A percentile compares a stretch with the other conserved stretches of the same genome.
Conservation (phyloP, 1,140 invertebrate genomes). For the Hirudo medicinalis region DNA sequence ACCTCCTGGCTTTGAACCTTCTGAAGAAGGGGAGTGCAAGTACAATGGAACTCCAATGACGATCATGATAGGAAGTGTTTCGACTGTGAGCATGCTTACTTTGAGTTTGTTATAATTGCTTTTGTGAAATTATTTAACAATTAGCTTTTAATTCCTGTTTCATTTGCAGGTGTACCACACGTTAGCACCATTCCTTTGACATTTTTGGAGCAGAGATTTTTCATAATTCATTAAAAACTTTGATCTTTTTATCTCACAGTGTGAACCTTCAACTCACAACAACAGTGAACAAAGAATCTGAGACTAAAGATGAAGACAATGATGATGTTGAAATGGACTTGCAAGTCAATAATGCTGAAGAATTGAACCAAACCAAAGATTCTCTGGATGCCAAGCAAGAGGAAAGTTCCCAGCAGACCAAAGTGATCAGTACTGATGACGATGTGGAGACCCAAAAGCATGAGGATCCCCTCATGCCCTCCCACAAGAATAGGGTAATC, state of each 20-base stretch:
- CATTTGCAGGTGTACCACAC: slow-evolving; percentile 27
- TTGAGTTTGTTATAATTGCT: slow-evolving; percentile 5
- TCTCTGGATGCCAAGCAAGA: no score
- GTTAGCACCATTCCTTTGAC: slow-evolving; percentile 23
- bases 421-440: no score
- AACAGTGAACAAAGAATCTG: no score
- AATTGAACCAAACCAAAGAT: no score
- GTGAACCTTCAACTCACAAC: background rate
- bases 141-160: slow-evolving; percentile 3
- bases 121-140: slow-evolving; percentile 12
- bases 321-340: no score
- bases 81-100: slow-evolving; percentile 32
- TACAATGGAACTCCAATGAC: slow-evolving; percentile 38
- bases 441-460: no score
- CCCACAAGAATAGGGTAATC: no score
- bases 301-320: no score
- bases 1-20: slow-evolving; percentile 40
- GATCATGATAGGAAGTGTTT: slow-evolving; percentile 39
- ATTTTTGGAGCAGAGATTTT: background rate
- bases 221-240: background rate
- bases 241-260: background rate
- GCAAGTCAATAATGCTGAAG: no score
- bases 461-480: no score
- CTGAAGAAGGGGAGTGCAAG: slow-evolving; percentile 30
- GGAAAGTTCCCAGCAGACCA: no score